Percentiles rank a stretch among this genome's conserved stretches.
phyloP scores from a whole-genome alignment of 2,888 invertebrate genomes.

The Chrysopilus asiliformis region DNA sequence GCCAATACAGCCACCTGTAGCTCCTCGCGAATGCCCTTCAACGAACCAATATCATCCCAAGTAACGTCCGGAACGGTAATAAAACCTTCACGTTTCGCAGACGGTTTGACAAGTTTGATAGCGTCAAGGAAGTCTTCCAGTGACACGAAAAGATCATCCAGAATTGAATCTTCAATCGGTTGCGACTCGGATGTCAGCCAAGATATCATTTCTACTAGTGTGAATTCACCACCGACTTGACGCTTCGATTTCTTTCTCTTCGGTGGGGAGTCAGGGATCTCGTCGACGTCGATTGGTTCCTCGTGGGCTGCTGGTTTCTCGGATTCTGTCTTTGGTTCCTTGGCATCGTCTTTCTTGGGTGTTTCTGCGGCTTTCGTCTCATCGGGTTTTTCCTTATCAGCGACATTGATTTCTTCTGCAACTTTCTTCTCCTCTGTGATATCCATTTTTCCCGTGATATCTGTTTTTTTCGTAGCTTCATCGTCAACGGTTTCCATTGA shows the following conservation, averaged over 20 bases:
- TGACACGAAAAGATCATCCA: slow-evolving; percentile 52
- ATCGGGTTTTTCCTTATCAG: slow-evolving; percentile 2
- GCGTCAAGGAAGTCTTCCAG: slow-evolving; percentile 67
- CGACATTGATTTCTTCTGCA: not conserved
- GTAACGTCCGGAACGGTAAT: slow-evolving; percentile 94
- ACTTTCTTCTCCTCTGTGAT: slow-evolving; percentile 7
- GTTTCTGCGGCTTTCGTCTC: not conserved
- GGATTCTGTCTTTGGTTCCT: slow-evolving; percentile 1
- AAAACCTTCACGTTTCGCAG: slow-evolving; percentile 92
- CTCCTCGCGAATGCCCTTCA: slow-evolving; percentile 76
- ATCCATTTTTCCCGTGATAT: slow-evolving; percentile 11
- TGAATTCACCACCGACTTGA: too few relatives aligned
- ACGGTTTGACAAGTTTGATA: slow-evolving; percentile 73
- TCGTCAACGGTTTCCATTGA: slow-evolving; percentile 15
- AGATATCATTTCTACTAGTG: slow-evolving; percentile 44
- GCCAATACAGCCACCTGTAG: slow-evolving; percentile 83
- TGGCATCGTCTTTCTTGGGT: not conserved
- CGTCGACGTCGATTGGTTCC: slow-evolving; percentile 36
- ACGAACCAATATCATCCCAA: slow-evolving; percentile 93
- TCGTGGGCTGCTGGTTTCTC: slow-evolving; percentile 15
- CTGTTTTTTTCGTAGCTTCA: slow-evolving; percentile 15
- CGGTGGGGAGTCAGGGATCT: slow-evolving; percentile 26
- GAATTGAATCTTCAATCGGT: slow-evolving; percentile 47
- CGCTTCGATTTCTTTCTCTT: slow-evolving; percentile 13
- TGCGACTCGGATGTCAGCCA: slow-evolving; percentile 52